phyloP scores from a whole-genome alignment of 2,888 invertebrate genomes.

The Apocheima hispidaria region DNA sequence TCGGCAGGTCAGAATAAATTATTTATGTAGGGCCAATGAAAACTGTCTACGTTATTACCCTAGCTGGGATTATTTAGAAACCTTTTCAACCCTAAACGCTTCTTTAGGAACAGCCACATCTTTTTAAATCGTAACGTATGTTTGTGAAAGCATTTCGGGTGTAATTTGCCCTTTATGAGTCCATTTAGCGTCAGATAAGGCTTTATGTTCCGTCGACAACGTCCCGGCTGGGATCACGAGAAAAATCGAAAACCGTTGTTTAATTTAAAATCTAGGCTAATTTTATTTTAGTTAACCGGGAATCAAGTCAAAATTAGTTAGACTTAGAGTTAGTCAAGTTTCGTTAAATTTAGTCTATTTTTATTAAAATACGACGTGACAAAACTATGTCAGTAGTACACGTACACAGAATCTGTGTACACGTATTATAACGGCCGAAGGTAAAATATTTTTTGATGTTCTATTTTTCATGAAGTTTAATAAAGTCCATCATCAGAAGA shows the following conservation, averaged over 20 bases:
- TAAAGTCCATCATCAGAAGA: too few relatives aligned
- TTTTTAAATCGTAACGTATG: slow-evolving; percentile 52
- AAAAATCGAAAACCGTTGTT: slow-evolving; percentile 43
- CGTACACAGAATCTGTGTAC: too few relatives aligned
- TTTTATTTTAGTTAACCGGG: too few relatives aligned
- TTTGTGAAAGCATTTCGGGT: slow-evolving; percentile 43
- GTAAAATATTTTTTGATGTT: too few relatives aligned
- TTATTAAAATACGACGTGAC: too few relatives aligned
- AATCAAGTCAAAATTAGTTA: too few relatives aligned
- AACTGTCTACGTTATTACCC: slow-evolving; percentile 62
- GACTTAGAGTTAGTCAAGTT: too few relatives aligned
- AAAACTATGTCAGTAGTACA: too few relatives aligned
- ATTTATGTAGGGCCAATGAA: slow-evolving; percentile 68
- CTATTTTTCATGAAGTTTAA: too few relatives aligned
- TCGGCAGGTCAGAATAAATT: slow-evolving; percentile 65
- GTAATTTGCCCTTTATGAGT: slow-evolving; percentile 47
- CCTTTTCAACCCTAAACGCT: slow-evolving; percentile 47
- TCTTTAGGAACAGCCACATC: slow-evolving; percentile 38
- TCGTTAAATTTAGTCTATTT: too few relatives aligned
- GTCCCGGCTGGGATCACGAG: slow-evolving; percentile 27
- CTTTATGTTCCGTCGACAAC: slow-evolving; percentile 40
- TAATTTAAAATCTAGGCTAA: too few relatives aligned
- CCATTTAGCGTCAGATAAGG: slow-evolving; percentile 51
- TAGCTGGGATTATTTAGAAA: slow-evolving; percentile 48
- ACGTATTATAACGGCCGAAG: too few relatives aligned